Evolutionary conservation across 2,797 vertebrate genomes (phyloP).

Genomic region (Clarias laeviceps): DNA sequence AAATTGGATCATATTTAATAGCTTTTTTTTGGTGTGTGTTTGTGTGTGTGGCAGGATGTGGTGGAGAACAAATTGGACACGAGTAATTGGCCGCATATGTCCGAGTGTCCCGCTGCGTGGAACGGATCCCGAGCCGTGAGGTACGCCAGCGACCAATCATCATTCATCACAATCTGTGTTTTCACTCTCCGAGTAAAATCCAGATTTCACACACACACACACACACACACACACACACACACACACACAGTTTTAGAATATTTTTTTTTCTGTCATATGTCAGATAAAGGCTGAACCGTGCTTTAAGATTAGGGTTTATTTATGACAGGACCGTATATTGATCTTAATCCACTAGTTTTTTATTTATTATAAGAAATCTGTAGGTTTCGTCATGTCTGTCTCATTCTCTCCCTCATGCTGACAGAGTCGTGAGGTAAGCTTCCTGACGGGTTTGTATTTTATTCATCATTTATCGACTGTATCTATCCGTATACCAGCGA

Average conservation of each 20-base stretch:
- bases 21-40: not conserved
- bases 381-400: not conserved
- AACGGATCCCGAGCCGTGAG: conserved; percentile 95
- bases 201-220: not conserved
- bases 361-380: not conserved
- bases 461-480: too few species aligned
- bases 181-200: not conserved
- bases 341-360: not conserved
- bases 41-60: conserved; percentile 79
- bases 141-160: conserved; percentile 65
- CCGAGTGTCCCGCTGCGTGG: conserved; percentile 88
- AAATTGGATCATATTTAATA: not conserved
- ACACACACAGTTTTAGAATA: too few species aligned
- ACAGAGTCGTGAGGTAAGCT: conserved; percentile 54
- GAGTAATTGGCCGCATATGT: conserved; percentile 91
- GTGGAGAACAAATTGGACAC: conserved; percentile 93
- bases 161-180: not conserved
- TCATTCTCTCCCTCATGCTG: conserved; percentile 23
- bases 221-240: too few species aligned
- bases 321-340: too few species aligned
- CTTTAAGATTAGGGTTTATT: not conserved
- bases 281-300: not conserved
- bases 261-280: not conserved
- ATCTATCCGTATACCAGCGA: too few species aligned
- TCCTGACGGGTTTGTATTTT: not conserved